These are phyloP conservation scores for Larimichthys polyactis DNA, from an alignment of 2,113 vertebrate genomes.

Conservation along the genomic window DNA sequence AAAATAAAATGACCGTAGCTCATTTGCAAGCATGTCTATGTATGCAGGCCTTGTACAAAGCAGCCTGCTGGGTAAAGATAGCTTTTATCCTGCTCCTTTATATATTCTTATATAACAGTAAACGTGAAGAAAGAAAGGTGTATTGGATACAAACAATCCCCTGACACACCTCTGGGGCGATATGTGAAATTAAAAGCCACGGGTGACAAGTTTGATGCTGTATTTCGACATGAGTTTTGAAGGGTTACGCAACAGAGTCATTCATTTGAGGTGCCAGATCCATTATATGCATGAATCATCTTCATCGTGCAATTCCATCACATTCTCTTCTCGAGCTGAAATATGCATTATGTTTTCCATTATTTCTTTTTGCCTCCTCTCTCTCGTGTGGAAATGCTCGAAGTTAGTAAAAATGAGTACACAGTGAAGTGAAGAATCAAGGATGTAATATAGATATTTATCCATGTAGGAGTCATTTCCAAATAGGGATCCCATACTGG, in stretches of 20 bases:
- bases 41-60: slow-evolving; percentile 21
- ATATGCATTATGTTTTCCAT: slow-evolving; percentile 62
- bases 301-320: slow-evolving; percentile 58
- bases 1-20: slow-evolving; percentile 13
- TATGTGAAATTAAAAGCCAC: slow-evolving; percentile 63
- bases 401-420: slow-evolving; percentile 31
- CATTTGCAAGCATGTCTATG: slow-evolving; percentile 22
- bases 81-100: slow-evolving; percentile 8
- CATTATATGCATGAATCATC: slow-evolving; percentile 74
- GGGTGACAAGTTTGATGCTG: slow-evolving; percentile 57
- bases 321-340: slow-evolving; percentile 63
- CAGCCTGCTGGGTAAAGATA: slow-evolving; percentile 19
- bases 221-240: slow-evolving; percentile 46
- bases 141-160: slow-evolving; percentile 41
- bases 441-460: slow-evolving; percentile 14
- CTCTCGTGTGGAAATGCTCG: slow-evolving; percentile 19
- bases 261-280: slow-evolving; percentile 65
- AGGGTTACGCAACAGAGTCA: slow-evolving; percentile 40
- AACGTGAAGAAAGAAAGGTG: slow-evolving; percentile 24
- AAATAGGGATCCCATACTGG: not conserved
- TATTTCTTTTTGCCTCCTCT: not conserved
- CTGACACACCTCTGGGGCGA: slow-evolving; percentile 35
- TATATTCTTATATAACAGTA: slow-evolving; percentile 23
- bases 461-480: slow-evolving; percentile 8
- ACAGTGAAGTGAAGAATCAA: slow-evolving; percentile 22